Percentiles rank a stretch among this genome's conserved stretches.
Conservation (phyloP, 2,797 vertebrate species). For the Remorina albescens region DNA sequence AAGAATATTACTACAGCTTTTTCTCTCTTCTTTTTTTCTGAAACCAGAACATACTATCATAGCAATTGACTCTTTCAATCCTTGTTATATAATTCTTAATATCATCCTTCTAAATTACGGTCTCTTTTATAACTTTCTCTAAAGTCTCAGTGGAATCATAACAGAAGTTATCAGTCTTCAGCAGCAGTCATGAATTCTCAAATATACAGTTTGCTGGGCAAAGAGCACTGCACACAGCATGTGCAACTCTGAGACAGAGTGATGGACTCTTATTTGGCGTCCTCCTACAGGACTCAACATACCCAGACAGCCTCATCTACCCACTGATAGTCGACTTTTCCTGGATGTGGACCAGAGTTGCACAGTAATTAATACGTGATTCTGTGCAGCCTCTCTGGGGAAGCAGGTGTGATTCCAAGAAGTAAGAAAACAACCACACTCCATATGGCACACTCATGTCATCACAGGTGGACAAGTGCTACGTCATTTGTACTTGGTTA, state of each 20-base stretch:
- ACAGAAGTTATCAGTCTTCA: constrained; percentile 32
- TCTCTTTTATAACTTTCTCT: constrained; percentile 36
- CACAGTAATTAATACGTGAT: constrained; percentile 63
- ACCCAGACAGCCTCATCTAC: constrained; percentile 48
- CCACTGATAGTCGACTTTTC: constrained; percentile 49
- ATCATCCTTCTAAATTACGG: constrained; percentile 46
- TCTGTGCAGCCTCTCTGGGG: constrained; percentile 54
- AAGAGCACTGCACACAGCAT: constrained; percentile 14
- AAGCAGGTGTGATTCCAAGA: constrained; percentile 67
- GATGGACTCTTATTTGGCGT: constrained; percentile 31
- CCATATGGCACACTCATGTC: constrained; percentile 69
- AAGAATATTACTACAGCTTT: constrained; percentile 58
- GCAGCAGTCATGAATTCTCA: constrained; percentile 26
- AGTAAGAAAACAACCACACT: constrained; percentile 62
- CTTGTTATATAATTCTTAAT: constrained; percentile 60
- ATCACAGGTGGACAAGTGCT: constrained; percentile 69
- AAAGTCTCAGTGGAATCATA: constrained; percentile 15
- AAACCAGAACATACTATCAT: constrained; percentile 46
- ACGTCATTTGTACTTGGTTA: constrained; percentile 68
- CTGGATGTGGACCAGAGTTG: constrained; percentile 60
- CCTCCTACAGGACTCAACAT: constrained; percentile 39
- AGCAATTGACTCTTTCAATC: constrained; percentile 46
- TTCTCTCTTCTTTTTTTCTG: constrained; percentile 26
- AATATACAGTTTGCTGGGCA: constrained; percentile 12
- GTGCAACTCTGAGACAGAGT: constrained; percentile 28